Evolutionary conservation across 2,113 vertebrate species (phyloP).

Genomic region (Coryphaenoides rupestris): DNA sequence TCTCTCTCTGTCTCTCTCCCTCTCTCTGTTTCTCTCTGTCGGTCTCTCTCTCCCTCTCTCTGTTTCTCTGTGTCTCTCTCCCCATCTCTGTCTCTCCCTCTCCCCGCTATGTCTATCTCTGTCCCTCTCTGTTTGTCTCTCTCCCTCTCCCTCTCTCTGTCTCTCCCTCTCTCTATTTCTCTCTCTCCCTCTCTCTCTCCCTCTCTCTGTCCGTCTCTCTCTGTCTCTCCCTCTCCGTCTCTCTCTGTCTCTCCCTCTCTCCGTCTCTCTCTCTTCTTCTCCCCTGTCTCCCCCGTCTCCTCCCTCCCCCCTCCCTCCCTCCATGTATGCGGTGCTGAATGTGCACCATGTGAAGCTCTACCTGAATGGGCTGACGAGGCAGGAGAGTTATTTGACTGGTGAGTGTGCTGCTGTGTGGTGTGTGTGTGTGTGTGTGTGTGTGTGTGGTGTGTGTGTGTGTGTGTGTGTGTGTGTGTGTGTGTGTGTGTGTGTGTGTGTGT

Average conservation of each 20-base stretch:
- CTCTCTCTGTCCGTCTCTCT: no score
- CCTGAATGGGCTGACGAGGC: slow-evolving; percentile 58
- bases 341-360: slow-evolving; percentile 32
- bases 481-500: neutral
- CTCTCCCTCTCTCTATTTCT: neutral
- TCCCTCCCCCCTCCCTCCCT: neutral
- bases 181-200: no score
- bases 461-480: slow-evolving; percentile 44
- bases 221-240: no score
- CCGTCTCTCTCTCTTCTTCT: no score
- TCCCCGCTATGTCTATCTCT: slow-evolving; percentile 10
- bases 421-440: slow-evolving; percentile 25
- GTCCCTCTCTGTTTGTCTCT: slow-evolving; percentile 10
- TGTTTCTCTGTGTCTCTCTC: neutral
- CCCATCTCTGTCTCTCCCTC: neutral
- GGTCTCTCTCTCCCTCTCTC: neutral
- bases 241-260: no score
- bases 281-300: no score
- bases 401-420: slow-evolving; percentile 30
- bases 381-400: slow-evolving; percentile 52
- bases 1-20: no score
- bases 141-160: slow-evolving; percentile 18
- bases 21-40: no score
- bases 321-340: slow-evolving; percentile 11
- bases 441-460: neutral